Evolutionary conservation across 1,140 invertebrate genomes (phyloP).

Genomic region (Camponotus pennsylvanicus): DNA sequence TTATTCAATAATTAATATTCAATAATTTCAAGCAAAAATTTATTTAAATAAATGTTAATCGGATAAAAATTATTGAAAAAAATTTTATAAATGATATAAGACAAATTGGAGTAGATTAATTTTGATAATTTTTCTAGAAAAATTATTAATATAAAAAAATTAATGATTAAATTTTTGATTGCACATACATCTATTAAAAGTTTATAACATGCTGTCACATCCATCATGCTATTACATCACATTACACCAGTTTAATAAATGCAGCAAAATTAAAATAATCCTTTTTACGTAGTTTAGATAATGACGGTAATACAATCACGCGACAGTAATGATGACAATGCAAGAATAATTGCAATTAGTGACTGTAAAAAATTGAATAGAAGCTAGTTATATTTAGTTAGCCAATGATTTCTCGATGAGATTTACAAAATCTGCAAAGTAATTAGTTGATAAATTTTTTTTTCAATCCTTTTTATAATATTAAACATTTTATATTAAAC

Average conservation of each 20-base stretch:
- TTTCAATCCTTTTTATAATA: neutral
- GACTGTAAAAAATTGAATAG: constrained; percentile 15
- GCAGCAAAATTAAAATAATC: neutral
- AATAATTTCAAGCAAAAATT: neutral
- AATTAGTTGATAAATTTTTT: constrained; percentile 5
- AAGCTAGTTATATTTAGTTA: constrained; percentile 36
- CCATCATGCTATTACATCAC: neutral
- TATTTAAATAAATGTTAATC: neutral
- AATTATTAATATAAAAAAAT: neutral
- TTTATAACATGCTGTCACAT: neutral
- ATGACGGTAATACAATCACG: constrained; percentile 20
- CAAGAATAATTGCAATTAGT: constrained; percentile 44
- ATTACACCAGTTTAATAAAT: neutral
- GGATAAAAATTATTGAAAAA: too few relatives aligned
- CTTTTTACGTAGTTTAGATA: constrained; percentile 11
- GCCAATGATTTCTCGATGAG: neutral
- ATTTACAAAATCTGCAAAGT: constrained; percentile 27
- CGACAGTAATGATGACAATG: constrained; percentile 22
- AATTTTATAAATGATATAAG: neutral
- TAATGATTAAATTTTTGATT: neutral
- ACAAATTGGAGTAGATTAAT: neutral
- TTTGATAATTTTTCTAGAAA: neutral
- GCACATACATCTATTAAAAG: neutral
- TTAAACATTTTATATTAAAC: too few relatives aligned
- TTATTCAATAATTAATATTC: too few relatives aligned